Evolutionary conservation across 2,888 invertebrate genomes (phyloP).

Genomic region (Achlya flavicornis): DNA sequence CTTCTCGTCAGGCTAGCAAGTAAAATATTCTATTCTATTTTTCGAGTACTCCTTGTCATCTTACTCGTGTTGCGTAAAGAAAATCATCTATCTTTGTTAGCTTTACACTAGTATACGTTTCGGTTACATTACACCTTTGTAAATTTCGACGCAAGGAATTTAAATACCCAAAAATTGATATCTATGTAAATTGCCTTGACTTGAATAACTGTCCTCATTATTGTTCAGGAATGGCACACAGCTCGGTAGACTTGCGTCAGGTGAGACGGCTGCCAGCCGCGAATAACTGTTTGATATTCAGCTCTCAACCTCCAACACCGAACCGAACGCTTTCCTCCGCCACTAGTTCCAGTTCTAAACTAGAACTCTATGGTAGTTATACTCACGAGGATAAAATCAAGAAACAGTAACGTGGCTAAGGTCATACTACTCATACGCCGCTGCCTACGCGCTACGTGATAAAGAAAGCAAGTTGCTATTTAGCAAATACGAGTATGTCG

Average conservation of each 20-base stretch:
- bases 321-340: conserved; percentile 50
- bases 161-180: conserved; percentile 25
- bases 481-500: conserved; percentile 20
- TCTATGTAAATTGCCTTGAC: conserved; percentile 34
- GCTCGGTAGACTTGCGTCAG: conserved; percentile 28
- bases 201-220: conserved; percentile 45
- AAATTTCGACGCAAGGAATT: not conserved
- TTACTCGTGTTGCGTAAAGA: not conserved
- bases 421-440: conserved; percentile 31
- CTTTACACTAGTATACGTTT: too few relatives aligned
- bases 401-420: conserved; percentile 37
- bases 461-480: conserved; percentile 40
- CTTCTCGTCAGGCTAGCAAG: too few relatives aligned
- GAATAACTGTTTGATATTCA: conserved; percentile 41
- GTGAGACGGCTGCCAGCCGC: conserved; percentile 25
- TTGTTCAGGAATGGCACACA: conserved; percentile 36
- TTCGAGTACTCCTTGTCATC: too few relatives aligned
- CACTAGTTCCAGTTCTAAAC: conserved; percentile 32
- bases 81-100: too few relatives aligned
- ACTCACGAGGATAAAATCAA: conserved; percentile 38
- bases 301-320: conserved; percentile 28
- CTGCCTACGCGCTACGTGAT: conserved; percentile 33
- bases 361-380: conserved; percentile 25
- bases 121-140: not conserved
- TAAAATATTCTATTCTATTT: not conserved